These are phyloP conservation scores for Euplexia lucipara DNA, from an alignment of 2,888 invertebrate species.

Conservation along the genomic window DNA sequence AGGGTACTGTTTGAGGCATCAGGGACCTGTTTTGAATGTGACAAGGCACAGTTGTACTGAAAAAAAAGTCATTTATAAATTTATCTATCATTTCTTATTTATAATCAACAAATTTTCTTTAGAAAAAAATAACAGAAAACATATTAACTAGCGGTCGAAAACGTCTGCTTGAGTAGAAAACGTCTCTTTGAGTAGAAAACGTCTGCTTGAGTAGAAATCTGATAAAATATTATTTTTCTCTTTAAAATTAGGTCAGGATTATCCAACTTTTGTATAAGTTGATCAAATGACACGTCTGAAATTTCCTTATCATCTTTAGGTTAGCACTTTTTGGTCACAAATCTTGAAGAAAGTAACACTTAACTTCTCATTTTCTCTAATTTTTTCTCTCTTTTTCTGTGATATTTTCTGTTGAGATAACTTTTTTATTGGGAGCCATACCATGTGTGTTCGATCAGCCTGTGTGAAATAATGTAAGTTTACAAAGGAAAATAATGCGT, in stretches of 20 bases:
- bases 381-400: constrained; percentile 2
- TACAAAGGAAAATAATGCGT: too few relatives aligned
- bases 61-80: too few relatives aligned
- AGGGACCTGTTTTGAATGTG: too few relatives aligned
- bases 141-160: too few relatives aligned
- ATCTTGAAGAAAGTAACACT: constrained; percentile 1
- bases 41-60: too few relatives aligned
- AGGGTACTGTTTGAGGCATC: too few relatives aligned
- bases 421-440: constrained; percentile 1
- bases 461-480: background rate
- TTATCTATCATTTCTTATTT: background rate
- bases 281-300: constrained; percentile 4
- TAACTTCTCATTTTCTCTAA: constrained; percentile 6
- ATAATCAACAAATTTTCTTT: background rate
- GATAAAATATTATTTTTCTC: constrained; percentile 5
- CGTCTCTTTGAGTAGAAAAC: too few relatives aligned
- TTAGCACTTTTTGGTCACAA: background rate
- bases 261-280: background rate
- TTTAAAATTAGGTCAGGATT: background rate
- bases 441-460: background rate
- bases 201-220: background rate
- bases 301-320: constrained; percentile 1
- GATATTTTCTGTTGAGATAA: constrained; percentile 2
- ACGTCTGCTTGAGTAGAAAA: too few relatives aligned
- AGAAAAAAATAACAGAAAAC: background rate